Base-by-base conservation (phyloP, 23 tunicate genomes). In the Botrylloides violaceus region DNA sequence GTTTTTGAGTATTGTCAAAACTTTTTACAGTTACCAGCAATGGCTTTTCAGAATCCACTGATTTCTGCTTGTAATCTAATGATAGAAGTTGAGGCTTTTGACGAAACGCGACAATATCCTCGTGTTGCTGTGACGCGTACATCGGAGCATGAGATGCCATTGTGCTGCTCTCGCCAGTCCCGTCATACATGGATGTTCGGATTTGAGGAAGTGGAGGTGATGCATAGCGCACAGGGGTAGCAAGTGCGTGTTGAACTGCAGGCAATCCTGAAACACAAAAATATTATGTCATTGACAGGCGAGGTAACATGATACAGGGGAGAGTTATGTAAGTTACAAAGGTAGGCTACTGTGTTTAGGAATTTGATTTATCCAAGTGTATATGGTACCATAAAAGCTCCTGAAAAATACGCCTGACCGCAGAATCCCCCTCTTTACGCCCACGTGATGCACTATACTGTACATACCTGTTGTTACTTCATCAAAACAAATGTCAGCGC, bases 151-250 rank as follows among this genome's bases (percentile, higher is more conserved):
- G 36, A 4, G 70, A 33, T 63, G 70, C 26, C 32, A 9, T 31
- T 19, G 32, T 27, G 29, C 3, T 43, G 4, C 37, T 56, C 30
- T 37, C 74, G n/a, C n/a, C n/a, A n/a, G n/a, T n/a, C n/a, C n/a
- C n/a, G n/a, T n/a, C n/a, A 22, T 68, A 68, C 31, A 68, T 39
- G 36, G 74, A 68, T 29, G 47, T 68, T 43, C 58, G 36, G 58
- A 68, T 68, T 68, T 68, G 74, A n/a, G 74, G 74, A 1, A 68
- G 57, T 36, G 74, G 74, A 1, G 74, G 74, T 20, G 74, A 68
- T 4, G 74, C 25, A 22, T 68, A 37, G 7, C 74, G 74, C 25
- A 68, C 24, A 25, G 74, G 74, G 7, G 56, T 36, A 22, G 28
- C 58, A 1, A 68, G 58, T 20, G 32, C 20, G 24, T 43, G 12